Conservation (phyloP, 2,797 vertebrate species). For the Benthosema pterotum region DNA sequence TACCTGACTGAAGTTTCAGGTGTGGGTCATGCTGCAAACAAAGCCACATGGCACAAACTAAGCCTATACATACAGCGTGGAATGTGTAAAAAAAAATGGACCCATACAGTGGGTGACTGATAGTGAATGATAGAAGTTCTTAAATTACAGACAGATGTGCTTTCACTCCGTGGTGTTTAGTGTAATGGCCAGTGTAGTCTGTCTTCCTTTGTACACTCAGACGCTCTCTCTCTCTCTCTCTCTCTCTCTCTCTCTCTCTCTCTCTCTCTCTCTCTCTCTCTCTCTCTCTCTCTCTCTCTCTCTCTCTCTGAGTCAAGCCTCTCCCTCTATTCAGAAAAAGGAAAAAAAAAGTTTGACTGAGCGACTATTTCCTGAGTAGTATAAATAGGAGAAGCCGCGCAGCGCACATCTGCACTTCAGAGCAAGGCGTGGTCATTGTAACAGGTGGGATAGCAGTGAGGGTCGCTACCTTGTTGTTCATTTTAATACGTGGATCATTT, state of each 20-base stretch:
- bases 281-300: not conserved
- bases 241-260: not conserved
- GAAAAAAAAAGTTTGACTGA: slow-evolving; percentile 21
- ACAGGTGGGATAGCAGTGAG: slow-evolving; percentile 63
- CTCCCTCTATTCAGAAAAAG: slow-evolving; percentile 52
- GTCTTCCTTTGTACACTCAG: too few species aligned
- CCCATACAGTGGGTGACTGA: too few species aligned
- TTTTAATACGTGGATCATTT: slow-evolving; percentile 31
- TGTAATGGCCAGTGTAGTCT: too few species aligned
- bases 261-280: slow-evolving; percentile 1
- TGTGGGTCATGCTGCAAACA: too few species aligned
- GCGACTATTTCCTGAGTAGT: slow-evolving; percentile 61
- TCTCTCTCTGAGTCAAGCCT: slow-evolving; percentile 40
- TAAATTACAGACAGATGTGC: slow-evolving; percentile 1
- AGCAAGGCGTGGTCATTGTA: slow-evolving; percentile 52
- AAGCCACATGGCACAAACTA: too few species aligned
- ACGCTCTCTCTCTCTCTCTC: too few species aligned
- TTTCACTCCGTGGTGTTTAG: too few species aligned
- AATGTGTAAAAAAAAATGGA: too few species aligned
- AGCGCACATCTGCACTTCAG: slow-evolving; percentile 49
- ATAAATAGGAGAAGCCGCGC: slow-evolving; percentile 60
- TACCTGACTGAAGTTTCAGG: too few species aligned
- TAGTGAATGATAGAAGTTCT: not conserved
- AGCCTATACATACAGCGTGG: too few species aligned
- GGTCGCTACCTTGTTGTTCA: slow-evolving; percentile 14